Conservation (phyloP, 2,797 vertebrate genomes). For the Serranus cabrilla region DNA sequence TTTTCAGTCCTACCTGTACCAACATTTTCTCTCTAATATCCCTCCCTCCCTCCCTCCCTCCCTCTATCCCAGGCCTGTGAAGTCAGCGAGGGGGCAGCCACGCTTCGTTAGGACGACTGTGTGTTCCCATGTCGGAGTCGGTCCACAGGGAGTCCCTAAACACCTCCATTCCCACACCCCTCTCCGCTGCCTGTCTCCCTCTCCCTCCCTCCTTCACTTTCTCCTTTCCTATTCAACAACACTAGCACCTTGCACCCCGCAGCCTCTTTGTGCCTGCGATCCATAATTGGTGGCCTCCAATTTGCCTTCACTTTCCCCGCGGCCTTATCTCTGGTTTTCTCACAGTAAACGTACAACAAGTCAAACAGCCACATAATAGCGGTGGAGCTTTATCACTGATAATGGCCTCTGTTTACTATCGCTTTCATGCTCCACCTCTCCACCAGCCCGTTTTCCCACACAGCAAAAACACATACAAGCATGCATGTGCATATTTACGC, state of each 20-base stretch:
- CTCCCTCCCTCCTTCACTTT: conserved; percentile 17
- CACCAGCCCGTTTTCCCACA: conserved; percentile 73
- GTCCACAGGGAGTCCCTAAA: conserved; percentile 71
- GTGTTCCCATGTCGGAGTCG: conserved; percentile 76
- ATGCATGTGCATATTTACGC: conserved; percentile 39
- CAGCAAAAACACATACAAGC: conserved; percentile 27
- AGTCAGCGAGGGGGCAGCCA: conserved; percentile 61
- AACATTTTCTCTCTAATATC: conserved; percentile 13
- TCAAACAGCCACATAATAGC: conserved; percentile 69
- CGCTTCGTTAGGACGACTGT: conserved; percentile 64
- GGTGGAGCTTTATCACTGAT: conserved; percentile 70
- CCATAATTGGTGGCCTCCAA: conserved; percentile 34
- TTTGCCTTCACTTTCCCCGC: conserved; percentile 42
- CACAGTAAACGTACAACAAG: conserved; percentile 72
- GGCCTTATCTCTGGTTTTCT: conserved; percentile 78
- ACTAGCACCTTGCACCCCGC: conserved; percentile 20
- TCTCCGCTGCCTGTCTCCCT: conserved; percentile 20
- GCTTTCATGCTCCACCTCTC: conserved; percentile 71
- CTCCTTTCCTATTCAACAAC: conserved; percentile 30
- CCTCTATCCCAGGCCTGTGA: conserved; percentile 42
- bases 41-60: not conserved
- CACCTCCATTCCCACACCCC: conserved; percentile 78
- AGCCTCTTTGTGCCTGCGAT: conserved; percentile 22
- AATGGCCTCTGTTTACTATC: conserved; percentile 68
- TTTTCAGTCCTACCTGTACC: conserved; percentile 3